Base-by-base conservation (phyloP, 1,140 invertebrate species). In the Trachymyrmex septentrionalis region DNA sequence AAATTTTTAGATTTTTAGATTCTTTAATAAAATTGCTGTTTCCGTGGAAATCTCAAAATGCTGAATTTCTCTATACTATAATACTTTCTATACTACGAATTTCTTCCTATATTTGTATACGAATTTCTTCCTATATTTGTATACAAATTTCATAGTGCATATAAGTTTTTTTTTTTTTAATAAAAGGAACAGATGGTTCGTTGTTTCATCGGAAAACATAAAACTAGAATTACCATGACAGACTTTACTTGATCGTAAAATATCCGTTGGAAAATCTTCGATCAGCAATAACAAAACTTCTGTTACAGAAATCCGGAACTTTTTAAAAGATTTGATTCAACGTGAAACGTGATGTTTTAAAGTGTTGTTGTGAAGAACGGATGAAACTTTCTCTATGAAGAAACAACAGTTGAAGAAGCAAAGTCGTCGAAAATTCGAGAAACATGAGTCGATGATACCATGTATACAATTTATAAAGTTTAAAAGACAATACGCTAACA, bases 301-400 rank as follows among this genome's bases (percentile, higher is more conserved):
- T 38, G 55, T 84, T 24, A 73, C 55, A 10, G 27, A 34, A 59
- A 30, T 38, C 24, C 24, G 9, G 24, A 63, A 75, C 30, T 67
- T 34, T 63, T 75, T n/a, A 19, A 34, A 84, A n/a, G 53, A 48
- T 82, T 48, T 61, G 38, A 34, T 66, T 66, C 44, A 53, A 80
- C 30, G 27, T 14, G 38, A 67, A 67, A 69, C 44, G 16, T 27
- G 44, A 84, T 44, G 66, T 44, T 44, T 55, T 30, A 19, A 27
- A 57, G n/a, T 44, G 14, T 81, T 81, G 50, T 81, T 81, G 66
- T n/a, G 5, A 71, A 59, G 12, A 81, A 38, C 63, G n/a, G 38
- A 57, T 16, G 4, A 34, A 63, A 84, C 69, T 84, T 84, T 84
- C 1, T 84, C 3, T 48, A 50, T 24, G 44, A 63, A 34, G 30